Percentiles rank a stretch among this genome's conserved stretches.
phyloP scores from a whole-genome alignment of 2,113 vertebrate species.

The Crotophaga sulcirostris region DNA sequence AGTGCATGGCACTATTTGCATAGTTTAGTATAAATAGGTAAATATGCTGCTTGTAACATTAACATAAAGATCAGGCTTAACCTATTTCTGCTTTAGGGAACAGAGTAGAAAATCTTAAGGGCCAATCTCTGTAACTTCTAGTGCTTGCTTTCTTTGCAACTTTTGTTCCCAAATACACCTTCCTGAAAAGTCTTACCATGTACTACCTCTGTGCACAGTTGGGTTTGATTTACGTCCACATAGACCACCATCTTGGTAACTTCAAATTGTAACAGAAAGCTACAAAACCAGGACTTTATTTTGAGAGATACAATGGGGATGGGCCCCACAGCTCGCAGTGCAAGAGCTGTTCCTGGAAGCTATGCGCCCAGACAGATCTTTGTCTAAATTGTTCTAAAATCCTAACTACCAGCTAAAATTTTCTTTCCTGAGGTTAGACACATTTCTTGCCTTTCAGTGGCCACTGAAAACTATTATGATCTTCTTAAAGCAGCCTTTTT shows the following conservation, averaged over 20 bases:
- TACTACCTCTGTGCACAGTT: not conserved
- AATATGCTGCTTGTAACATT: not conserved
- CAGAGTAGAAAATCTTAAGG: not conserved
- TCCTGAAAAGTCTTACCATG: not conserved
- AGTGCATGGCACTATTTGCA: not conserved
- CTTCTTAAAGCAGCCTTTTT: not conserved
- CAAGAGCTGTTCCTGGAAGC: not conserved
- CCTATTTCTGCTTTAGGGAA: not conserved
- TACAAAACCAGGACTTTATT: not conserved
- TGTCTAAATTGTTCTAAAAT: not conserved
- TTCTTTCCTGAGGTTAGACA: not conserved
- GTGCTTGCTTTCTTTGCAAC: not conserved
- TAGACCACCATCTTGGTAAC: not conserved
- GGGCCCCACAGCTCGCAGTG: not conserved
- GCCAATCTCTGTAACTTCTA: not conserved
- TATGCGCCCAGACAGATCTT: not conserved
- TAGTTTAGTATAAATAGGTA: not conserved
- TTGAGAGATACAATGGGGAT: not conserved
- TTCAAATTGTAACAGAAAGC: not conserved
- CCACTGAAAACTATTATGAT: not conserved
- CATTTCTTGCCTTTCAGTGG: not conserved
- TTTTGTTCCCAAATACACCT: not conserved
- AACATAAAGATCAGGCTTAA: not conserved
- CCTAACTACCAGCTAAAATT: not conserved
- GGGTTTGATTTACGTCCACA: not conserved